These are phyloP conservation scores for Syngnathus typhle DNA, from an alignment of 2,113 vertebrate genomes.

Conservation along the genomic window DNA sequence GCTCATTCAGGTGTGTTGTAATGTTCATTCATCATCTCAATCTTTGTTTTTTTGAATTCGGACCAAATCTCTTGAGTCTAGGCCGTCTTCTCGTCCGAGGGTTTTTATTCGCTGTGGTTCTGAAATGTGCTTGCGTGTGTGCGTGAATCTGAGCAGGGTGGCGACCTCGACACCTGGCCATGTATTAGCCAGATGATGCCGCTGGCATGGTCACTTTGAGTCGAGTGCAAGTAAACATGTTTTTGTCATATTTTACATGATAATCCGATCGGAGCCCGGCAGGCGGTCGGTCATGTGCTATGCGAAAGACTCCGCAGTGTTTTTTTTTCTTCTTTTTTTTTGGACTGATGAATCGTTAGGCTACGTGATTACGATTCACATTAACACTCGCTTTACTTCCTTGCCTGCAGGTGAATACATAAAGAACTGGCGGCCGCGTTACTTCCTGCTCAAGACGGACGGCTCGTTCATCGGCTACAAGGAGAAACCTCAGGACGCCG, in stretches of 20 bases:
- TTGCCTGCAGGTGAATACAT: conserved; percentile 88
- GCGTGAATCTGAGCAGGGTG: conserved; percentile 29
- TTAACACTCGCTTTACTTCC: conserved; percentile 24
- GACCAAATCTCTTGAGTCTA: conserved; percentile 22
- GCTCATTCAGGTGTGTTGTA: no score
- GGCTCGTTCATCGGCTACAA: conserved; percentile 99
- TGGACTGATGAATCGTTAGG: conserved; percentile 39
- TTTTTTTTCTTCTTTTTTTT: conserved; percentile 8
- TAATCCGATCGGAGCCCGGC: conserved; percentile 64
- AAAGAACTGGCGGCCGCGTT: conserved; percentile 98
- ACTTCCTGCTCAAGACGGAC: conserved; percentile 96
- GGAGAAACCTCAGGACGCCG: conserved; percentile 97
- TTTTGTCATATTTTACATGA: conserved; percentile 60
- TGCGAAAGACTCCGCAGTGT: conserved; percentile 24
- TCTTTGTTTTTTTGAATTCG: no score
- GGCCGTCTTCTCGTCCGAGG: conserved; percentile 25
- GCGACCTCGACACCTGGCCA: conserved; percentile 61
- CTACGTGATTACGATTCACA: conserved; percentile 19
- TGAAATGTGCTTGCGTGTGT: not conserved
- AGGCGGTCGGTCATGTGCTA: conserved; percentile 14
- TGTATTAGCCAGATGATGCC: conserved; percentile 62
- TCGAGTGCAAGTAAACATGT: conserved; percentile 67
- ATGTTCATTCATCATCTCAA: no score
- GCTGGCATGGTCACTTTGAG: conserved; percentile 55
- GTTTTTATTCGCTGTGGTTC: not conserved